These are phyloP conservation scores for Alitta virens DNA, from an alignment of 2,888 invertebrate genomes.

Conservation along the genomic window DNA sequence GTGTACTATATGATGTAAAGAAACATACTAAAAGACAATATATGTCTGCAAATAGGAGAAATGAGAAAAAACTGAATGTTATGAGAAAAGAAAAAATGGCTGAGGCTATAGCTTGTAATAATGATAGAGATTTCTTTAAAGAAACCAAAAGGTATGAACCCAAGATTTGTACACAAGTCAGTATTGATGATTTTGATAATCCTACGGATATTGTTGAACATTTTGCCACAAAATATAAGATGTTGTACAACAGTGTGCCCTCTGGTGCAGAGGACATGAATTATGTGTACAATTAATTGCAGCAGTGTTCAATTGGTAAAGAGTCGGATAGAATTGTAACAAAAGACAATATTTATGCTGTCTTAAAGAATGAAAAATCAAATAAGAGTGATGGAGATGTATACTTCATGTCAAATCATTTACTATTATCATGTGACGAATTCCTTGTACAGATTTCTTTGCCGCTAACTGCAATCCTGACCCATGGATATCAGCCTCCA, in stretches of 20 bases:
- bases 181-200: not conserved
- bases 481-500: constrained; percentile 5
- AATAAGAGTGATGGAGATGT: not conserved
- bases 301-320: not conserved
- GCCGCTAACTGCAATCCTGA: not conserved
- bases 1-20: not conserved
- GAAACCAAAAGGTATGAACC: not conserved
- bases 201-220: not conserved
- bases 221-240: not conserved
- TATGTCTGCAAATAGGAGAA: not conserved
- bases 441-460: not conserved
- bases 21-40: not conserved
- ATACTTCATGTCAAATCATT: not conserved
- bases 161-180: not conserved
- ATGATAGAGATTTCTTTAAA: not conserved
- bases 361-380: not conserved
- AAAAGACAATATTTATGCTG: not conserved
- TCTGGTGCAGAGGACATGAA: not conserved
- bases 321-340: not conserved
- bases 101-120: not conserved
- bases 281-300: not conserved
- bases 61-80: not conserved
- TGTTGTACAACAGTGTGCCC: not conserved
- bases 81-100: not conserved
- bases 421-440: not conserved